Base-by-base conservation (phyloP, 2,888 invertebrate genomes). In the Cryptus viduatorius region DNA sequence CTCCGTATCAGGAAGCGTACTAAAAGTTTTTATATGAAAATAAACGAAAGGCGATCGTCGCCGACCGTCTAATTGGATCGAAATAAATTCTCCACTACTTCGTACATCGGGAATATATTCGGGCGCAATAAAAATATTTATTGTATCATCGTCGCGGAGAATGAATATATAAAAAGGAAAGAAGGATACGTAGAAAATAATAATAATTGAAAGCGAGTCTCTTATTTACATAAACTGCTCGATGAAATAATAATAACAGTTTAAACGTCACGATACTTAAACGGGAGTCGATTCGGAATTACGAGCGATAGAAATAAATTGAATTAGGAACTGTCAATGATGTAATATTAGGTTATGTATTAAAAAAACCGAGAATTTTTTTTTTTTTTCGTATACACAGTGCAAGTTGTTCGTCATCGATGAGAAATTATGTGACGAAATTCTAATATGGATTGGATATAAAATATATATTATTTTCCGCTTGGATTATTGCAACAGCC, bases 1-100 rank as follows among this genome's bases (percentile, higher is more conserved):
- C 61, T 8, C 73, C 61, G 61, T 73, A 73, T 61, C 73, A 73
- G 73, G 73, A 73, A 73, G 61, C 61, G 48, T 73, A 4, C 24
- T 37, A 31, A 61, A 29, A 61, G 59, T 14, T 48, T 69, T 31
- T 50, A 69, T 29, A 69, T 3, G 29, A 48, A 14, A n/a, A 46
- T 61, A 31, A 31, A 61, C 59, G 31, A 61, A 5, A 61, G 59
- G 29, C 5, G 5, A 31, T 48, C 48, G 8, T n/a, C 0, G 48
- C 48, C 48, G n/a, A 3, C 14, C 3, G n/a, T n/a, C 2, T n/a
- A 48, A 48, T 48, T 48, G 48, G 48, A 48, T n/a, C 37, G 37
- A 48, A 48, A 48, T 12, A 48, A 48, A 48, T 48, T 4, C 8
- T 48, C 12, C 1, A 3, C 48, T 0, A n/a, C 4, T 48, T 48